Percentiles rank a stretch among this genome's conserved stretches.
Conservation (phyloP, 2,113 vertebrate species). For the Neolamprologus fasciatus region DNA sequence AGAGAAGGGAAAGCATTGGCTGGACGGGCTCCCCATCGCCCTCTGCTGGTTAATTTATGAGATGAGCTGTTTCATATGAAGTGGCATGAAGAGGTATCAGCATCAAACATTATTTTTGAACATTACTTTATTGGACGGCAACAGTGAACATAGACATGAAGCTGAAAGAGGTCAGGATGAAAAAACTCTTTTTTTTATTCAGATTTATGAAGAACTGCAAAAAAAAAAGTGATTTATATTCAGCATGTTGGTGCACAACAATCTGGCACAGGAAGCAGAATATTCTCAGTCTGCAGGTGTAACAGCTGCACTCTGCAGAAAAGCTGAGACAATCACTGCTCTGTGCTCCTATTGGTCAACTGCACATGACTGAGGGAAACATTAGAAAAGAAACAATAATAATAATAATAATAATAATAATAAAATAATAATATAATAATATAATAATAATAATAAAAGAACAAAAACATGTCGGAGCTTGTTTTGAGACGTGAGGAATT, state of each 20-base stretch:
- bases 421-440: too few relatives aligned
- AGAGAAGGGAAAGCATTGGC: not conserved
- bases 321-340: not conserved
- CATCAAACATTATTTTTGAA: not conserved
- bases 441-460: not conserved
- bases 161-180: not conserved
- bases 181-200: fast-evolving
- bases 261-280: fast-evolving
- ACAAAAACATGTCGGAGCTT: fast-evolving
- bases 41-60: not conserved
- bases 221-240: not conserved
- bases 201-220: not conserved
- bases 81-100: not conserved
- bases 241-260: fast-evolving
- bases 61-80: not conserved
- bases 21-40: not conserved
- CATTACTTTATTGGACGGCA: not conserved
- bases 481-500: not conserved
- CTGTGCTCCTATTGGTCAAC: not conserved
- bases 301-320: not conserved
- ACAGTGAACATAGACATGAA: not conserved
- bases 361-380: not conserved
- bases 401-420: too few relatives aligned
- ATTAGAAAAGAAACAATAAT: fast-evolving
- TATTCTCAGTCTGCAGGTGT: not conserved